Percentiles rank a stretch among this genome's conserved stretches.
These are phyloP conservation scores for Gymnopithys bicolor DNA, from an alignment of 2,797 vertebrate species.

Conservation along the genomic window DNA sequence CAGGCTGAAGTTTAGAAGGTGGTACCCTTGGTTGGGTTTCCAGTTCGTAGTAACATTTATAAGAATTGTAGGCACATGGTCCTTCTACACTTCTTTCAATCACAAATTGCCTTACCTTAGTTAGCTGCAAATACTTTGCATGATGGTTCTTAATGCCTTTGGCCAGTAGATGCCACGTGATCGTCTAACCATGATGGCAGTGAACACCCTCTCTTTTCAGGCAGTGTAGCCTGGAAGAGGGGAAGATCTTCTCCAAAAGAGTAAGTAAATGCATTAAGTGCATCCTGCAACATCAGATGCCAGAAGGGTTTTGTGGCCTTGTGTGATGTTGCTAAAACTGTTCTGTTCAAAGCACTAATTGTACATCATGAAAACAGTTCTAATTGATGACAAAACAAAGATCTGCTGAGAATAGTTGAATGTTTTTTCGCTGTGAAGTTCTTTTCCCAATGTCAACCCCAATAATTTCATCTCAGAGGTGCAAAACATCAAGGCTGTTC, in stretches of 20 bases:
- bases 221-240: background rate
- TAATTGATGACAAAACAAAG: background rate
- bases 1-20: background rate
- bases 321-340: background rate
- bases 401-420: background rate
- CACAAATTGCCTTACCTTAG: background rate
- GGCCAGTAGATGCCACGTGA: background rate
- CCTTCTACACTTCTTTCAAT: background rate
- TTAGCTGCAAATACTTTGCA: background rate
- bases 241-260: background rate
- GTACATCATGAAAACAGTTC: background rate
- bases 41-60: background rate
- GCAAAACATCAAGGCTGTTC: background rate
- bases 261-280: background rate
- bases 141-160: background rate
- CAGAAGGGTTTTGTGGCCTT: background rate
- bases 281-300: background rate
- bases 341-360: background rate
- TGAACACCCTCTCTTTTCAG: background rate
- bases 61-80: background rate
- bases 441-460: background rate
- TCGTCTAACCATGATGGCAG: background rate
- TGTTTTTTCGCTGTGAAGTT: background rate
- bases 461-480: background rate
- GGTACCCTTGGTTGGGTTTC: background rate